These are phyloP conservation scores for Rhopalosiphum maidis DNA, from an alignment of 1,140 invertebrate species.

Conservation along the genomic window DNA sequence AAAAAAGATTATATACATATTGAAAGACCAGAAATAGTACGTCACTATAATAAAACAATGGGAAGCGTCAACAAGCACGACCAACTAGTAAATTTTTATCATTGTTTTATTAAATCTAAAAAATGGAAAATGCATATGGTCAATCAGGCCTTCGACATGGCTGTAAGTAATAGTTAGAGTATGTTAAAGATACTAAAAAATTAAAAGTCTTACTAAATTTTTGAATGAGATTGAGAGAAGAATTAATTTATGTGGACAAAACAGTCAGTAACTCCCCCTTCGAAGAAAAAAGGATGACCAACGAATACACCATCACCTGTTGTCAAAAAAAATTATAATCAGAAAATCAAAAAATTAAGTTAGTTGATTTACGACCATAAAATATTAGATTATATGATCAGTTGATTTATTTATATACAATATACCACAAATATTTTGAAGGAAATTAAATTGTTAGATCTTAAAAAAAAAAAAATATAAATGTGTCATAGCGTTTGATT, in stretches of 20 bases:
- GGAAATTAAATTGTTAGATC: too few relatives aligned
- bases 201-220: slow-evolving; percentile 5
- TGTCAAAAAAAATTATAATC: neutral
- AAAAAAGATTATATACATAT: too few relatives aligned
- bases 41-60: too few relatives aligned
- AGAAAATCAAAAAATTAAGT: neutral
- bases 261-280: neutral
- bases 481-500: too few relatives aligned
- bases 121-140: neutral
- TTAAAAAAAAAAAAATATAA: too few relatives aligned
- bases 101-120: too few relatives aligned
- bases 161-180: neutral
- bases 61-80: too few relatives aligned
- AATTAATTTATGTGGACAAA: neutral
- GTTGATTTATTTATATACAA: neutral
- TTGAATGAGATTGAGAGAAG: neutral
- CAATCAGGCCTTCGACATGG: neutral
- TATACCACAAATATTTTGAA: too few relatives aligned
- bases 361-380: neutral
- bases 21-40: too few relatives aligned
- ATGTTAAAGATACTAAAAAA: slow-evolving; percentile 16
- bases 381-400: neutral
- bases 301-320: neutral
- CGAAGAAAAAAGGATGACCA: neutral
- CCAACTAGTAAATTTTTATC: too few relatives aligned